Evolutionary conservation across 2,113 vertebrate genomes (phyloP), one percentile per base, ranked within the genome.

Genomic region (Callospermophilus lateralis): DNA sequence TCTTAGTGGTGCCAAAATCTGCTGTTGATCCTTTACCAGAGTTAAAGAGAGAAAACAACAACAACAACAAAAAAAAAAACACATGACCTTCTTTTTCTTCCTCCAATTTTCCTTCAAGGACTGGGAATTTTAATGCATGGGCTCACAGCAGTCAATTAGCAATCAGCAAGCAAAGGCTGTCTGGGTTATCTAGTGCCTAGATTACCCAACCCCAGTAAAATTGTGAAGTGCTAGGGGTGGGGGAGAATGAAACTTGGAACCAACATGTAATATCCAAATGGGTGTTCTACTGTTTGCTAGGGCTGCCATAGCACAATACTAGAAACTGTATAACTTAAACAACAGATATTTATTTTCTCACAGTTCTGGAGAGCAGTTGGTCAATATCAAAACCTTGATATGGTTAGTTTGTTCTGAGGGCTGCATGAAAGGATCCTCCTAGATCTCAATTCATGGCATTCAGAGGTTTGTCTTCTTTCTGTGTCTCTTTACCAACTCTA

Each of bases 251-350:
- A 73, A n/a, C 8, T 30, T 58, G 45, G 26, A 74, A n/a, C 30
- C 15, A 55, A 58, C 24, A 67, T 20, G 1, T 9, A 39, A 2
- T 28, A 20, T 24, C n/a, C 42, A 24, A 10, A 6, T 39, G 26
- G n/a, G 8, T 61, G 17, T 11, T 51, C 15, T 10, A 22, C 39
- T 48, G 2, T 70, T 96, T 87, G 16, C 30, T 37, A 45, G 37
- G 17, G 6, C 1, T n/a, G 3, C 13, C 1, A 1, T 77, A 67
- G n/a, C 1, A 30, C 42, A 86, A 8, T 37, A 11, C 10, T 63
- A 4, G 12, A 37, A 5, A 51, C 1, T n/a, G 12, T 8, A 15
- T 72, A n/a, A 4, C 30, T 84, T 73, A 73, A 84, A 73, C 26
- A 58, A 53, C 4, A 53, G 51, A n/a, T 4, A 93, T 68, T 26